Evolutionary conservation across 2,113 vertebrate species (phyloP), one percentile per base, ranked within the genome.

Genomic region (Tinamus guttatus): DNA sequence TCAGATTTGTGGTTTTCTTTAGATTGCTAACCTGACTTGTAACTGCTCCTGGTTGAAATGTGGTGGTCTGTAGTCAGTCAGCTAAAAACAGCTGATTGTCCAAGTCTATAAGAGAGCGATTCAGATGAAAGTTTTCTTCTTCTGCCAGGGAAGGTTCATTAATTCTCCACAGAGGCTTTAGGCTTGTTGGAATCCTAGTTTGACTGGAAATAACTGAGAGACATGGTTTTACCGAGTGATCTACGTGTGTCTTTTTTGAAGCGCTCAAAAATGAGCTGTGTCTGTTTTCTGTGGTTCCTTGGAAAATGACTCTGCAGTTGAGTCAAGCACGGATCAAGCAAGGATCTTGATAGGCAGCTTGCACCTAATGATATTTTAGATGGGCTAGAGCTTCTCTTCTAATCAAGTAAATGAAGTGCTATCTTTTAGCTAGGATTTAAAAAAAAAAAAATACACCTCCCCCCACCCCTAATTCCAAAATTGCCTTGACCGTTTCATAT

Each of bases 41-140:
- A 70, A 49, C 18, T 74, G 69, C 52, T 90, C 80, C 74, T 74
- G 41, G 74, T 89, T 86, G 36, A 68, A 54, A 32, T 71, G n/a
- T 75, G 68, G 5, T 13, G 67, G 22, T 86, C 7, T 4, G 14
- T 64, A 80, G 85, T 40, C 56, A 47, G 41, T 71, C 2, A 3
- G 32, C 14, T 73, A 64, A 64, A 52, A 83, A 62, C 7, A 6
- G 27, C 13, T 43, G 34, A 4, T 65, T 62, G 9, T 64, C 32
- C 11, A 27, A 87, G 13, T 74, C 28, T n/a, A 60, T 62, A 81
- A 17, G 15, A 11, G 20, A 49, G 3, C 25, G 11, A 12, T 81
- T 90, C n/a, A 49, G 7, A 22, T 43, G 20, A 8, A 59, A 34
- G 6, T 40, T 64, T 62, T 69, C 17, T 85, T 88, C 15, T 93